Conservation (phyloP, 2,113 vertebrate genomes). For the Labeo catla region DNA sequence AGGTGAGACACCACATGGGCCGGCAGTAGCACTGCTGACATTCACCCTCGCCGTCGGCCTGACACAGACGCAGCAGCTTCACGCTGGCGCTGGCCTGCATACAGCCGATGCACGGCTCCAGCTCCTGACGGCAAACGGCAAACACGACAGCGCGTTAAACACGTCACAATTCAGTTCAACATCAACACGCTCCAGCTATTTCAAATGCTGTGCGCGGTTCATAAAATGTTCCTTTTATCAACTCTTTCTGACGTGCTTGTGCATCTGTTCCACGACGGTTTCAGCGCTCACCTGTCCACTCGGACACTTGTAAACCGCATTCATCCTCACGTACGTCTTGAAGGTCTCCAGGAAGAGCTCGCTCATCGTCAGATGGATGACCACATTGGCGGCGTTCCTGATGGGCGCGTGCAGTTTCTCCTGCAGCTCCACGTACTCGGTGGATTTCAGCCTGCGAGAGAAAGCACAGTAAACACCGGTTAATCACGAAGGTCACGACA, state of each 20-base stretch:
- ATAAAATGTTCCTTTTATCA: no score
- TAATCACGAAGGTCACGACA: background rate
- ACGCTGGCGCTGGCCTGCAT: constrained; percentile 87
- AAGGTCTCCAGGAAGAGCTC: constrained; percentile 95
- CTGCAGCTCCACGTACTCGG: constrained; percentile 87
- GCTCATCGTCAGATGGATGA: constrained; percentile 90
- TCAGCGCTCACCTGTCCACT: constrained; percentile 81
- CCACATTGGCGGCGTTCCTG: constrained; percentile 85
- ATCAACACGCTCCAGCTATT: no score
- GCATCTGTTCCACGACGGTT: no score
- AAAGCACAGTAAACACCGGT: background rate
- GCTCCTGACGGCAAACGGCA: no score
- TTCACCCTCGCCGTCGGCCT: constrained; percentile 75
- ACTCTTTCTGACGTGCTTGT: no score
- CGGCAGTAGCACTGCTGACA: constrained; percentile 92
- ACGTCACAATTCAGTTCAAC: no score
- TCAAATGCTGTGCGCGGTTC: no score
- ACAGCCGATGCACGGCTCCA: constrained; percentile 89
- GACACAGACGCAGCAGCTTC: constrained; percentile 87
- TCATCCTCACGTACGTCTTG: constrained; percentile 85
- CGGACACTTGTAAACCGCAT: constrained; percentile 79
- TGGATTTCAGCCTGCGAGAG: constrained; percentile 83
- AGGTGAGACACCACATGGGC: constrained; percentile 96
- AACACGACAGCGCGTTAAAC: no score
- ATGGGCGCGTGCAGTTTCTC: constrained; percentile 89